phyloP scores from a whole-genome alignment of 23 tunicate species.

The Styela clava region DNA sequence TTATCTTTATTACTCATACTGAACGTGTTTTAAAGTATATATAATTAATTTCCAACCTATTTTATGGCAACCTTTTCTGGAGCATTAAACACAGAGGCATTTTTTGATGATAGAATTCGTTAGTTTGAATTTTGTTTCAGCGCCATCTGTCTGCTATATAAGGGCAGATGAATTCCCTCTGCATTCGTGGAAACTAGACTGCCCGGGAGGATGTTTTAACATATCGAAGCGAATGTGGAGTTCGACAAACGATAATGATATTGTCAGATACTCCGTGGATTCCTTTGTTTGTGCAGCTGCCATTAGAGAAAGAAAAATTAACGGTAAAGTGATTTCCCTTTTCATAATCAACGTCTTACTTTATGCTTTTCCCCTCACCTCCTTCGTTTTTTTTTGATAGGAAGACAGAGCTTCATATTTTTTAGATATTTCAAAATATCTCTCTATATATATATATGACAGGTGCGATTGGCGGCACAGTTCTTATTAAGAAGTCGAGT shows the following conservation, averaged over 20 bases:
- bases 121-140: background rate
- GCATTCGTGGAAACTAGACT: background rate
- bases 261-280: background rate
- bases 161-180: background rate
- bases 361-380: too few relatives aligned
- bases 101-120: background rate
- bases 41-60: too few relatives aligned
- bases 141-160: background rate
- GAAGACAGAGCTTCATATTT: too few relatives aligned
- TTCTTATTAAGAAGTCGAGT: background rate
- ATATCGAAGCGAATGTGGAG: background rate
- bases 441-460: too few relatives aligned
- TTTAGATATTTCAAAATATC: too few relatives aligned
- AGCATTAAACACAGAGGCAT: background rate
- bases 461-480: background rate
- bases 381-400: too few relatives aligned
- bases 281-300: background rate
- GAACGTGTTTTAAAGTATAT: too few relatives aligned
- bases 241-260: background rate
- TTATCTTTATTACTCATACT: too few relatives aligned
- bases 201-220: background rate
- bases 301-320: background rate
- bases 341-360: too few relatives aligned
- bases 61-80: too few relatives aligned
- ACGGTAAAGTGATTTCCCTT: too few relatives aligned